These are phyloP conservation scores for Melipona quadrifasciata DNA, from an alignment of 1,140 invertebrate species.

Conservation along the genomic window DNA sequence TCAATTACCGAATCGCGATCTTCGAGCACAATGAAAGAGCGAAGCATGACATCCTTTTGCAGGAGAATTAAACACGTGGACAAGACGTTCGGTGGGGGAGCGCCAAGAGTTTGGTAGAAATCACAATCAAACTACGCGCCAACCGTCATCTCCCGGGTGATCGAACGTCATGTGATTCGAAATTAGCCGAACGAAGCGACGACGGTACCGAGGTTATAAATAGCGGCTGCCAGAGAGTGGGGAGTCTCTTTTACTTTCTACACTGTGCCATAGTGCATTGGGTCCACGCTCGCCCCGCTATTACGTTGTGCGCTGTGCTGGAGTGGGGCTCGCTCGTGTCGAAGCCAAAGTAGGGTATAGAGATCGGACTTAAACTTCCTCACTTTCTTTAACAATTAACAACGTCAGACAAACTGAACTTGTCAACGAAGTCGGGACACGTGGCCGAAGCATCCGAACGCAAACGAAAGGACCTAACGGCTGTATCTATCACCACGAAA, in stretches of 20 bases:
- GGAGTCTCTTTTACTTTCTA: constrained; percentile 76
- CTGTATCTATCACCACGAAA: constrained; percentile 65
- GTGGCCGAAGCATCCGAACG: not conserved
- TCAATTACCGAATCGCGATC: not conserved
- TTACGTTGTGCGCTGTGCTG: constrained; percentile 65
- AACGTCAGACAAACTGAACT: not conserved
- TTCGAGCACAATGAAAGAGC: not conserved
- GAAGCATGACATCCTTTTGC: not conserved
- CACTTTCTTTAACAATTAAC: not conserved
- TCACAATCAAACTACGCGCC: constrained; percentile 59
- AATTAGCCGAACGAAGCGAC: constrained; percentile 47
- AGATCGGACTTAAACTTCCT: not conserved
- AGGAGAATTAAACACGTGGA: constrained; percentile 30
- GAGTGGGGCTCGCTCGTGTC: constrained; percentile 33
- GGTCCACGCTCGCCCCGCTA: constrained; percentile 56
- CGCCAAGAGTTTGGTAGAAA: not conserved
- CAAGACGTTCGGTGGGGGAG: not conserved
- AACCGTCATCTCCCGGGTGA: constrained; percentile 31
- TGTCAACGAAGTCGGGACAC: not conserved
- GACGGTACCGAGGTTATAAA: constrained; percentile 75
- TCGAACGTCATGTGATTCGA: constrained; percentile 64
- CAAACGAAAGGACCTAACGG: not conserved
- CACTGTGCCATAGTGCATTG: constrained; percentile 68
- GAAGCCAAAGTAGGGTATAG: constrained; percentile 33
- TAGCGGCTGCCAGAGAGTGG: constrained; percentile 64